Conservation (phyloP, 2,113 vertebrate species). For the Psilopsiagon aymara region DNA sequence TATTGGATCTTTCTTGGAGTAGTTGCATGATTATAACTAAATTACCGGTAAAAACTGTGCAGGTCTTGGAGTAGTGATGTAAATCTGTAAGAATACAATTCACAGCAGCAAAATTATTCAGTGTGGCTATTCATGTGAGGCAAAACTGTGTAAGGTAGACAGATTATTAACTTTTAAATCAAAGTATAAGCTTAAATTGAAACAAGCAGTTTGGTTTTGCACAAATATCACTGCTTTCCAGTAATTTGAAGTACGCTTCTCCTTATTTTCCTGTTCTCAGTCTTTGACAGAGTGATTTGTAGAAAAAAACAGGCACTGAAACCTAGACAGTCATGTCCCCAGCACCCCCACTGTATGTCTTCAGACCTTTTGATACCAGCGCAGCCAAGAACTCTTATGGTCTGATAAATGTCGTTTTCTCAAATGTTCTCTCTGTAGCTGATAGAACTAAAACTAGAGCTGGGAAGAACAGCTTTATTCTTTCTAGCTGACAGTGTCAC, state of each 20-base stretch:
- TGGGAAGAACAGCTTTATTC: background rate
- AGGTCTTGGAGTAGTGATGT: background rate
- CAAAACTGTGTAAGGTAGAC: background rate
- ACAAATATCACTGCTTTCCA: background rate
- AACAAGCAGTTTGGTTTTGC: background rate
- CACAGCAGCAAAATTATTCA: background rate
- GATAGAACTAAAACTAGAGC: background rate
- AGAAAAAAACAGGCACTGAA: background rate
- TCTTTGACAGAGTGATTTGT: background rate
- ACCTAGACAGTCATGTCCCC: background rate
- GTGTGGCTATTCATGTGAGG: background rate
- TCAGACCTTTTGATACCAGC: background rate
- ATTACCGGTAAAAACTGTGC: background rate
- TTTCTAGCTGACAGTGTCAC: background rate
- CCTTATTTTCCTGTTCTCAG: background rate
- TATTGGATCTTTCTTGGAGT: background rate
- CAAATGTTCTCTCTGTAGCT: background rate
- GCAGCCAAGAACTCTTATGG: background rate
- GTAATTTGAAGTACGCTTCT: background rate
- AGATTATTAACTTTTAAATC: background rate
- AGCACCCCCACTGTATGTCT: rapidly evolving
- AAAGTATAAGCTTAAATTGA: background rate
- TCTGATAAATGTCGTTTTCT: background rate
- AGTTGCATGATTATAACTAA: background rate
- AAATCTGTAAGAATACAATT: background rate